Evolutionary conservation across 2,888 invertebrate genomes (phyloP).

Genomic region (Philaethria dido): DNA sequence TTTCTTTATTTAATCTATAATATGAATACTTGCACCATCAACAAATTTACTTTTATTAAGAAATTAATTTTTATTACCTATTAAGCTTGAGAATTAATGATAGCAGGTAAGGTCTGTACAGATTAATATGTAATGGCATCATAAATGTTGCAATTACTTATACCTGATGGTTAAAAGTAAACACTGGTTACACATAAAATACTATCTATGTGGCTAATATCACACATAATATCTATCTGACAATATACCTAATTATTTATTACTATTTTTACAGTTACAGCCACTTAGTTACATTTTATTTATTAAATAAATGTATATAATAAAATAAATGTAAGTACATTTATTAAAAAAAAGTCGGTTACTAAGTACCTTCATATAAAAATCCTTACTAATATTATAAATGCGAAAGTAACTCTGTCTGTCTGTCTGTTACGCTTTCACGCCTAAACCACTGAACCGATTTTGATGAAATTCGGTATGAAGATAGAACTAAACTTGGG

Average conservation of each 20-base stretch:
- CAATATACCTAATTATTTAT: not conserved
- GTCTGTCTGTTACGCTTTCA: too few species aligned
- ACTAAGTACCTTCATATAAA: too few species aligned
- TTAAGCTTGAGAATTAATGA: not conserved
- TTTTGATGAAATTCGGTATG: too few species aligned
- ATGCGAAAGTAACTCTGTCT: too few species aligned
- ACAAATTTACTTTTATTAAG: not conserved
- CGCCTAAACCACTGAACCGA: too few species aligned
- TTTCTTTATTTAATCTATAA: not conserved
- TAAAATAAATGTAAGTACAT: too few species aligned
- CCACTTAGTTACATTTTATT: too few species aligned
- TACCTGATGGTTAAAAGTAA: not conserved
- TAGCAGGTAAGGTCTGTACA: not conserved
- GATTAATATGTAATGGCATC: constrained; percentile 3
- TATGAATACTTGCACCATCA: not conserved
- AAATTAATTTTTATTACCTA: not conserved
- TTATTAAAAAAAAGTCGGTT: too few species aligned
- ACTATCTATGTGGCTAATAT: not conserved
- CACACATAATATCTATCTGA: too few species aligned
- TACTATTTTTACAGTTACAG: too few species aligned
- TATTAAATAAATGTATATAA: not conserved
- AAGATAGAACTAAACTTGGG: too few species aligned
- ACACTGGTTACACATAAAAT: not conserved
- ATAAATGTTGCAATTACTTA: constrained; percentile 10
- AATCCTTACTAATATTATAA: too few species aligned